Conservation (phyloP, 1,140 invertebrate genomes). For the Ladona fulva region DNA sequence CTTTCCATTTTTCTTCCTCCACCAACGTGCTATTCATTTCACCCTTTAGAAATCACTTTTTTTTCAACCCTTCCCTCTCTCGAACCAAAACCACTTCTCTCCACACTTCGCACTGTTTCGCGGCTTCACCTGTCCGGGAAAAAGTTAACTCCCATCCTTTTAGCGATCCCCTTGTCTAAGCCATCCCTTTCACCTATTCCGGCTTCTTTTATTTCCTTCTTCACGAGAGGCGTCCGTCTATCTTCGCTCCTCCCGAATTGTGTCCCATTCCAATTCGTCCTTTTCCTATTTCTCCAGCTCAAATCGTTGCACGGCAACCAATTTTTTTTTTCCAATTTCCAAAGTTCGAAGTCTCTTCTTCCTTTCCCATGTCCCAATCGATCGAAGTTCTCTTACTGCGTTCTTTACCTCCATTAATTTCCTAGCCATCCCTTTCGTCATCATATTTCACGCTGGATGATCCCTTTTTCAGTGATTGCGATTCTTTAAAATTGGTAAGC, state of each 20-base stretch:
- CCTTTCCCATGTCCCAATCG: too few species aligned
- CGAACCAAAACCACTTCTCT: background rate
- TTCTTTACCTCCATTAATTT: too few species aligned
- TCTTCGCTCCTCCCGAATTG: background rate
- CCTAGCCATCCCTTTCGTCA: too few species aligned
- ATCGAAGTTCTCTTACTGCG: too few species aligned
- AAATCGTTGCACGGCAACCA: background rate
- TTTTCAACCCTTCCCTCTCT: background rate
- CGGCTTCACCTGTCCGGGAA: background rate
- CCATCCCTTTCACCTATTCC: background rate
- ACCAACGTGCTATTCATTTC: background rate
- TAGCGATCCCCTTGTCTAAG: background rate
- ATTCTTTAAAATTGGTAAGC: too few species aligned
- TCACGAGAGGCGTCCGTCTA: background rate
- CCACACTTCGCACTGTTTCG: background rate
- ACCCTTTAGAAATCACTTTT: background rate
- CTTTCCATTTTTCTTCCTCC: background rate
- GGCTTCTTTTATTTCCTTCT: background rate
- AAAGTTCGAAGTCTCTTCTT: too few species aligned
- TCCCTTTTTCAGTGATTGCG: too few species aligned
- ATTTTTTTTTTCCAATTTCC: too few species aligned
- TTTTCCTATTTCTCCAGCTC: background rate
- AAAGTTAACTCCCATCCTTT: background rate
- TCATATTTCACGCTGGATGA: too few species aligned
- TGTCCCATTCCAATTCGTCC: background rate